These are phyloP conservation scores for Dryococelus australis DNA, from an alignment of 2,888 invertebrate genomes.

Conservation along the genomic window DNA sequence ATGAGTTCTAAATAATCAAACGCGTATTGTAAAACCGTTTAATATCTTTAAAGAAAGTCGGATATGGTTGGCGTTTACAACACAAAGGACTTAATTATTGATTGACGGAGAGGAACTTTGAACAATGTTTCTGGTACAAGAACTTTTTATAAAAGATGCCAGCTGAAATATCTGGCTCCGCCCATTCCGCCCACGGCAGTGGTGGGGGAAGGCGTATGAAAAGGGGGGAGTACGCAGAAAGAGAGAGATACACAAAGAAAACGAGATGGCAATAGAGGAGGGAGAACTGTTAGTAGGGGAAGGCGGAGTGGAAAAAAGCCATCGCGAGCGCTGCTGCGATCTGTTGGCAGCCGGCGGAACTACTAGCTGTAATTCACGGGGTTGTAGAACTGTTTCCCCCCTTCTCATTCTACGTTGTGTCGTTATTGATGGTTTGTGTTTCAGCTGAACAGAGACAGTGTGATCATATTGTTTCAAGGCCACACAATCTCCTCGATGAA, in stretches of 20 bases:
- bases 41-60: too few species aligned
- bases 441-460: neutral
- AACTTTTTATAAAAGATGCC: neutral
- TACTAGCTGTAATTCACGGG: conserved; percentile 3
- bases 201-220: neutral
- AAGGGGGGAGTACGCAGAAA: neutral
- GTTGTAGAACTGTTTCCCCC: neutral
- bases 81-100: neutral
- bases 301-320: neutral
- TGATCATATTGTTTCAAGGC: conserved; percentile 12
- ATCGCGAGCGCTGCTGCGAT: conserved; percentile 10
- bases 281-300: neutral
- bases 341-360: neutral
- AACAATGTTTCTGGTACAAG: neutral
- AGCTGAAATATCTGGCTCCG: neutral
- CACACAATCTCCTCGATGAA: conserved; percentile 8
- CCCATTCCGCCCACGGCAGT: neutral
- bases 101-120: neutral
- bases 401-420: neutral
- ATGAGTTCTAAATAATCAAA: too few species aligned
- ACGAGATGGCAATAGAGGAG: neutral
- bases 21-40: too few species aligned
- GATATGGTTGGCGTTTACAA: neutral
- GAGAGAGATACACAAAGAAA: neutral
- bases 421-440: conserved; percentile 7